phyloP scores from a whole-genome alignment of 2,888 invertebrate species.

The Corythucha ciliata region DNA sequence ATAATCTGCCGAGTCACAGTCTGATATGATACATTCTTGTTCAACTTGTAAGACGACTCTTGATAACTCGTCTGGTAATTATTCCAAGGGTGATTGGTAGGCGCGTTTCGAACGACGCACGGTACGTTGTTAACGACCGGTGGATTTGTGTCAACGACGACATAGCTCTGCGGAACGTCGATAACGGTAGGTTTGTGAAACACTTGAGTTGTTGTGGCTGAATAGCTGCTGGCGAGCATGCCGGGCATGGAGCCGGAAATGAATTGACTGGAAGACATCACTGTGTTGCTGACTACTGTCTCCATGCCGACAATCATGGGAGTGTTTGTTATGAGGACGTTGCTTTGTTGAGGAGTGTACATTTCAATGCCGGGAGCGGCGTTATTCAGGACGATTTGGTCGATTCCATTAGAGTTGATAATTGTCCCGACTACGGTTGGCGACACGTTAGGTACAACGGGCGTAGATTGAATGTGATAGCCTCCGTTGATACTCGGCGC shows the following conservation, averaged over 20 bases:
- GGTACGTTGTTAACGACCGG: slow-evolving; percentile 19
- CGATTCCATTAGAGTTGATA: slow-evolving; percentile 50
- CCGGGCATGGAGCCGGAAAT: slow-evolving; percentile 66
- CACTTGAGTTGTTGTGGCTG: slow-evolving; percentile 73
- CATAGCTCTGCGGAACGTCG: slow-evolving; percentile 32
- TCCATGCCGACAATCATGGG: slow-evolving; percentile 75
- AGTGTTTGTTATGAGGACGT: slow-evolving; percentile 45
- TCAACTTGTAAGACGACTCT: slow-evolving; percentile 27
- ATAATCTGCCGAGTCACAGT: slow-evolving; percentile 27
- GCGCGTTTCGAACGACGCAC: slow-evolving; percentile 17
- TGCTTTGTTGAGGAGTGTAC: slow-evolving; percentile 47
- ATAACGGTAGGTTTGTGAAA: slow-evolving; percentile 63
- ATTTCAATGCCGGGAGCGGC: slow-evolving; percentile 56
- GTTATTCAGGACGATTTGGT: slow-evolving; percentile 40
- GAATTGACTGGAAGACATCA: slow-evolving; percentile 74
- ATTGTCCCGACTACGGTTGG: slow-evolving; percentile 46
- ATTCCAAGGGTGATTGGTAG: slow-evolving; percentile 27
- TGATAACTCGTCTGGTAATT: slow-evolving; percentile 30
- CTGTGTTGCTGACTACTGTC: slow-evolving; percentile 78
- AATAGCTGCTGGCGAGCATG: slow-evolving; percentile 70
- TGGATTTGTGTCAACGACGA: slow-evolving; percentile 32
- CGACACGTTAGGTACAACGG: slow-evolving; percentile 36
- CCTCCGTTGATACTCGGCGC: slow-evolving; percentile 44
- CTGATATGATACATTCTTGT: slow-evolving; percentile 29
- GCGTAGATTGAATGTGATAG: slow-evolving; percentile 45